These are phyloP conservation scores for Hirtodrosophila trivittata DNA, from an alignment of 2,888 invertebrate species.

Conservation along the genomic window DNA sequence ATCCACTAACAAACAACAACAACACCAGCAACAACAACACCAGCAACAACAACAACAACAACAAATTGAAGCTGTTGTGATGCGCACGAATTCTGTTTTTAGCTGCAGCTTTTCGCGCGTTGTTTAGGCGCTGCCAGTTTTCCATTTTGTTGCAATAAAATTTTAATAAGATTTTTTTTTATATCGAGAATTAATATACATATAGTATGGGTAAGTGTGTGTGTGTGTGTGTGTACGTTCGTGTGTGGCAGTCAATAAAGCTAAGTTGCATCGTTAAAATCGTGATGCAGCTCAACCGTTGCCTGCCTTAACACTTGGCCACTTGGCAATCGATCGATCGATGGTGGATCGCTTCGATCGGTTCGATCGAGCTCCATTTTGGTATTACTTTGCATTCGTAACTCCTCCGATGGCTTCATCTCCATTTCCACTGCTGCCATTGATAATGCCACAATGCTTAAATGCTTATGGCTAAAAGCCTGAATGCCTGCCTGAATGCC, in stretches of 20 bases:
- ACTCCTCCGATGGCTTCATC: slow-evolving; percentile 60
- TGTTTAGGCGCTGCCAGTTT: slow-evolving; percentile 50
- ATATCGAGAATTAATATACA: slow-evolving; percentile 59
- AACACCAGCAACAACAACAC: slow-evolving; percentile 36
- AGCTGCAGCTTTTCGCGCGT: slow-evolving; percentile 62
- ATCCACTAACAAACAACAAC: slow-evolving; percentile 44
- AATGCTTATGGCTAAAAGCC: slow-evolving; percentile 1
- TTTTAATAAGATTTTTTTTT: slow-evolving; percentile 74
- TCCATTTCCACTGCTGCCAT: slow-evolving; percentile 29
- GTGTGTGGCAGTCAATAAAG: slow-evolving; percentile 41
- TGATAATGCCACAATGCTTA: slow-evolving; percentile 44
- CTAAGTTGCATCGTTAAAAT: slow-evolving; percentile 46
- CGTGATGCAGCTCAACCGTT: slow-evolving; percentile 70
- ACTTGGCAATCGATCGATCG: slow-evolving; percentile 19
- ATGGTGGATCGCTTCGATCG: slow-evolving; percentile 33
- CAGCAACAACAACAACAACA: slow-evolving; percentile 49
- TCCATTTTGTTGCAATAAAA: slow-evolving; percentile 76
- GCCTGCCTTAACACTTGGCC: slow-evolving; percentile 57
- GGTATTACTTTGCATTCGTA: slow-evolving; percentile 56
- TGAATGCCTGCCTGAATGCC: slow-evolving; percentile 36
- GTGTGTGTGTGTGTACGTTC: slow-evolving; percentile 15
- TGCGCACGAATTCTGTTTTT: slow-evolving; percentile 80
- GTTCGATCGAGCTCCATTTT: slow-evolving; percentile 66
- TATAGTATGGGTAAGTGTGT: slow-evolving; percentile 4
- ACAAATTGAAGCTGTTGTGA: slow-evolving; percentile 71